These are phyloP conservation scores for Amiota mariae DNA, from an alignment of 2,888 invertebrate genomes.

Conservation along the genomic window DNA sequence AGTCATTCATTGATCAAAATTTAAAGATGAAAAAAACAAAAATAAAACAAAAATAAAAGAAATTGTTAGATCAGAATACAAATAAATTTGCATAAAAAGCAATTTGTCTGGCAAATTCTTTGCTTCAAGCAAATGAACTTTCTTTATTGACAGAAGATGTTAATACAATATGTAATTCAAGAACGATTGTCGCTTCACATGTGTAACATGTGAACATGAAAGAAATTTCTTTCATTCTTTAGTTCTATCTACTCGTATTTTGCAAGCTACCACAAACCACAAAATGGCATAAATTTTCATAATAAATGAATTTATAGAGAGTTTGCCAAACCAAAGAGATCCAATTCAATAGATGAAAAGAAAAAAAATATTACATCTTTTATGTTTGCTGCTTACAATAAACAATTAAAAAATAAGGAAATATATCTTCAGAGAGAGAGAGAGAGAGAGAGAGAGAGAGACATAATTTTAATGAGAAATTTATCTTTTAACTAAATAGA, in stretches of 20 bases:
- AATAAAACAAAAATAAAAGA: not conserved
- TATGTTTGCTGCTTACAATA: no score
- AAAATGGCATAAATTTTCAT: slow-evolving; percentile 29
- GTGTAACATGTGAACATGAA: slow-evolving; percentile 14
- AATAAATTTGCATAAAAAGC: slow-evolving; percentile 42
- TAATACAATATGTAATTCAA: not conserved
- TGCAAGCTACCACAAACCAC: slow-evolving; percentile 4
- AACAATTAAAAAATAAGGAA: no score
- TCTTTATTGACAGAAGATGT: slow-evolving; percentile 15
- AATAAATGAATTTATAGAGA: not conserved
- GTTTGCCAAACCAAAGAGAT: not conserved
- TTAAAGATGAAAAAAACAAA: not conserved
- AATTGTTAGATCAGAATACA: slow-evolving; percentile 30
- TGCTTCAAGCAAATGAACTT: slow-evolving; percentile 8
- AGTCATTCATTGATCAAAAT: slow-evolving; percentile 11
- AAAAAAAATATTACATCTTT: no score
- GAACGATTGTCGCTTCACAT: not conserved
- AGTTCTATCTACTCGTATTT: not conserved
- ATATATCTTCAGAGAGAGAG: no score
- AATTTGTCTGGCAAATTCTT: slow-evolving; percentile 31
- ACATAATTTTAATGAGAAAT: no score
- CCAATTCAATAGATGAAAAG: no score
- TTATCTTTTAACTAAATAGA: no score
- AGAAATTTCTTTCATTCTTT: not conserved
- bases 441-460: no score